Percentiles rank a stretch among this genome's conserved stretches.
Evolutionary conservation across 2,888 invertebrate genomes (phyloP).

Genomic region (Microctonus aethiopoides): DNA sequence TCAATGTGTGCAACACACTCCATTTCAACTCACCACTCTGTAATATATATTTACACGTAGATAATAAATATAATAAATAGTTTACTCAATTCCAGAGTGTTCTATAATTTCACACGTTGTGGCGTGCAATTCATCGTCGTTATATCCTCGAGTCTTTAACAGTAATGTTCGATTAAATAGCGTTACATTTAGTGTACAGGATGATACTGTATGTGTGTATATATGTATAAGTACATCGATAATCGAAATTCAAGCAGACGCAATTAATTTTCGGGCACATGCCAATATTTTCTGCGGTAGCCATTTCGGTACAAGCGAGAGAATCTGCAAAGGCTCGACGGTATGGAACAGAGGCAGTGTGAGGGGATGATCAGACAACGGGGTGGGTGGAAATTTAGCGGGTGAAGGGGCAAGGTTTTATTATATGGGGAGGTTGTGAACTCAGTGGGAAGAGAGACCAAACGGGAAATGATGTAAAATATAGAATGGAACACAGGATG

Average conservation of each 20-base stretch:
- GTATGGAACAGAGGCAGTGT: constrained; percentile 8
- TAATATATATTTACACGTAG: neutral
- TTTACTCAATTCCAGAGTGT: constrained; percentile 5
- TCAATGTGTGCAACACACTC: constrained; percentile 11
- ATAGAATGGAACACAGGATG: constrained; percentile 20
- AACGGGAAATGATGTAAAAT: constrained; percentile 21
- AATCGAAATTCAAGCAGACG: constrained; percentile 37
- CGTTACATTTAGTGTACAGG: neutral
- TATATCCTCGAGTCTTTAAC: constrained; percentile 23
- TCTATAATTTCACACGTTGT: constrained; percentile 12
- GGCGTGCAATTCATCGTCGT: constrained; percentile 13
- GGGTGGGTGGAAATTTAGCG: neutral
- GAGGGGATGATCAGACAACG: constrained; percentile 5
- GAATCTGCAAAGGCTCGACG: neutral
- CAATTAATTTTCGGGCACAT: constrained; percentile 31
- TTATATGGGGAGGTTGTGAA: constrained; percentile 11
- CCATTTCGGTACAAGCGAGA: constrained; percentile 17
- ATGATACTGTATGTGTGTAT: no score
- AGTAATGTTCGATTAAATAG: constrained; percentile 26
- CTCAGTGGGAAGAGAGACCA: constrained; percentile 18
- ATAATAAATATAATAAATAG: constrained; percentile 24
- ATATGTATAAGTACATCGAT: constrained; percentile 33
- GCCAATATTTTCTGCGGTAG: constrained; percentile 35
- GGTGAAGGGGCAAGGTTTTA: neutral
- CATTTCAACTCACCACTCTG: constrained; percentile 22